Evolutionary conservation across 2,797 vertebrate species (phyloP).

Genomic region (Dromococcyx pavoninus): DNA sequence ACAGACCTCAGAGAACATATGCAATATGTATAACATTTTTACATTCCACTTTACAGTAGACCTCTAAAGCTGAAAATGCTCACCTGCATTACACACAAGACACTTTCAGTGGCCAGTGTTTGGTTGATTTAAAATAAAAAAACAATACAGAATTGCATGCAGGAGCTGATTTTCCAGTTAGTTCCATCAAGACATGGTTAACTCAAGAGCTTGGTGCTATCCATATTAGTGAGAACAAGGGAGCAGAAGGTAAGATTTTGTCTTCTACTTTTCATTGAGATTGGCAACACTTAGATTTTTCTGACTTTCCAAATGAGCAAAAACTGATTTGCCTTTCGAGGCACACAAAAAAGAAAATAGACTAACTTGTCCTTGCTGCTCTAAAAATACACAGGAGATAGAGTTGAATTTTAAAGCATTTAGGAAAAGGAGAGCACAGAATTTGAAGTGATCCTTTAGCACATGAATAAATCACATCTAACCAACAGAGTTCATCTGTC

Average conservation of each 20-base stretch:
- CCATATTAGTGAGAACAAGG: rapidly evolving
- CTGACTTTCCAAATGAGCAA: not conserved
- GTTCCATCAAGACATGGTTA: not conserved
- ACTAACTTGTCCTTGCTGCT: not conserved
- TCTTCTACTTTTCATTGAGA: not conserved
- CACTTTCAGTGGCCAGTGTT: not conserved
- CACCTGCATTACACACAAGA: not conserved
- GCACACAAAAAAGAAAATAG: not conserved
- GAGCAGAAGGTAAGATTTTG: not conserved
- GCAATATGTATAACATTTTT: not conserved
- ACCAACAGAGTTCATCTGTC: not conserved
- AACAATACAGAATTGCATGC: rapidly evolving
- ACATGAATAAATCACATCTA: not conserved
- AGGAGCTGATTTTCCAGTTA: not conserved
- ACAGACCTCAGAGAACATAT: not conserved
- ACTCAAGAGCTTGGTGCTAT: not conserved
- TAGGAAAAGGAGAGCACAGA: not conserved
- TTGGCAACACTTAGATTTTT: not conserved
- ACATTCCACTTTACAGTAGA: not conserved
- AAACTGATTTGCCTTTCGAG: not conserved
- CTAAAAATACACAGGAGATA: not conserved
- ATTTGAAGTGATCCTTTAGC: not conserved
- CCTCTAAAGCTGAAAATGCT: not conserved
- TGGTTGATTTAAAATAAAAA: not conserved
- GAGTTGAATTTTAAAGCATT: not conserved